Evolutionary conservation across 2,113 vertebrate species (phyloP).

Genomic region (Colinus virginianus): DNA sequence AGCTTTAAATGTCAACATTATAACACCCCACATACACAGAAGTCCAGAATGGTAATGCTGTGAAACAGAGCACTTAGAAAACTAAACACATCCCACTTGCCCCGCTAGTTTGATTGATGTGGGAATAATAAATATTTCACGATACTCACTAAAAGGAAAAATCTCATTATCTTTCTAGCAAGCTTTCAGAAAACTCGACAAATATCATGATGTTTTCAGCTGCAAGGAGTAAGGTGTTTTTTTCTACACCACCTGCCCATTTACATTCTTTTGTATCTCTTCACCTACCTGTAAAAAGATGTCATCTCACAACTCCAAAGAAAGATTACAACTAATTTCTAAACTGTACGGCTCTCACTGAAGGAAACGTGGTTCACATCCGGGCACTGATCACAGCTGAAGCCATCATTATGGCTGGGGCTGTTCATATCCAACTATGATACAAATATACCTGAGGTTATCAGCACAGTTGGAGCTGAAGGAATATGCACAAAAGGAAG

Average conservation of each 20-base stretch:
- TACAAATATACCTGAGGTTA: neutral
- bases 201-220: neutral
- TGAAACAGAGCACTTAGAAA: neutral
- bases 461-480: neutral
- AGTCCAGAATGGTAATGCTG: rapidly evolving
- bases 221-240: neutral
- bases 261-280: neutral
- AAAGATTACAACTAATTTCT: neutral
- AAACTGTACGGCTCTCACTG: neutral
- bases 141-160: neutral
- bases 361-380: neutral
- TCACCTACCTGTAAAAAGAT: neutral
- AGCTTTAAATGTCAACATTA: neutral
- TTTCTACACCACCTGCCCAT: neutral
- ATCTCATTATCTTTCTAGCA: neutral
- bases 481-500: neutral
- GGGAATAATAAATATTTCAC: neutral
- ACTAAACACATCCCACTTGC: neutral
- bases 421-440: neutral
- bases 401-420: neutral
- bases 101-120: neutral
- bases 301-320: neutral
- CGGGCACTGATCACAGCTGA: neutral
- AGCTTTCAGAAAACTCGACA: neutral
- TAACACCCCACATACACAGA: neutral